Percentiles rank a stretch among this genome's conserved stretches.
Evolutionary conservation across 64 coral and sea anemone species (phyloP).

Genomic region (Pocillopora verrucosa): DNA sequence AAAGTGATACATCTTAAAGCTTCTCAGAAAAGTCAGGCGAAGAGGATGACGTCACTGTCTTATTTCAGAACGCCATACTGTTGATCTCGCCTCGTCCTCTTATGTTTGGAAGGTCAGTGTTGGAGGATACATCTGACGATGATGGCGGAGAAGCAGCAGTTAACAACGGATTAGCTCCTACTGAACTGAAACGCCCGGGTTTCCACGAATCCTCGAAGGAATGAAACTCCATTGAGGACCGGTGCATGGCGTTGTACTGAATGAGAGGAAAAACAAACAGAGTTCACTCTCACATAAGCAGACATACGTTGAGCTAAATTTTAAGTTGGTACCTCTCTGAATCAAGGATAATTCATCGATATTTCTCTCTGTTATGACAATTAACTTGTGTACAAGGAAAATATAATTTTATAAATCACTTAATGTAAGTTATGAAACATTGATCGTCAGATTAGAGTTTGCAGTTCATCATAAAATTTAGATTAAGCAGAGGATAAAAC

Average conservation of each 20-base stretch:
- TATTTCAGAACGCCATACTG: conserved; percentile 25
- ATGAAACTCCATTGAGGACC: conserved; percentile 26
- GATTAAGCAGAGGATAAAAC: no score
- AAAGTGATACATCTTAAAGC: no score
- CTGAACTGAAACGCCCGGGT: not conserved
- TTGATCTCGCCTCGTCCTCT: not conserved
- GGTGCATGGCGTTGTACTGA: not conserved
- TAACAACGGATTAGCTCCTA: not conserved
- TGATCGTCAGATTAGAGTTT: no score
- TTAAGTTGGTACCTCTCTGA: no score
- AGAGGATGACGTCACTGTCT: not conserved
- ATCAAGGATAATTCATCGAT: no score
- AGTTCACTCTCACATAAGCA: not conserved
- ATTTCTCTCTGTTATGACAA: no score
- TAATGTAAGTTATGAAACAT: no score
- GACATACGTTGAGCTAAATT: no score
- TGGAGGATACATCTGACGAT: not conserved
- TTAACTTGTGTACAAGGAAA: no score
- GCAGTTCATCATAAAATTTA: no score
- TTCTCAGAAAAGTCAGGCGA: not conserved
- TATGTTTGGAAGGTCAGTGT: not conserved
- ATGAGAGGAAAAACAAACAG: not conserved
- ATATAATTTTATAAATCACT: no score
- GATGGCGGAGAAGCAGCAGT: not conserved
- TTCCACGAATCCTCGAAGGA: conserved; percentile 20